Conservation (phyloP, 2,797 vertebrate genomes). For the Oryzias dopingdopingensis region DNA sequence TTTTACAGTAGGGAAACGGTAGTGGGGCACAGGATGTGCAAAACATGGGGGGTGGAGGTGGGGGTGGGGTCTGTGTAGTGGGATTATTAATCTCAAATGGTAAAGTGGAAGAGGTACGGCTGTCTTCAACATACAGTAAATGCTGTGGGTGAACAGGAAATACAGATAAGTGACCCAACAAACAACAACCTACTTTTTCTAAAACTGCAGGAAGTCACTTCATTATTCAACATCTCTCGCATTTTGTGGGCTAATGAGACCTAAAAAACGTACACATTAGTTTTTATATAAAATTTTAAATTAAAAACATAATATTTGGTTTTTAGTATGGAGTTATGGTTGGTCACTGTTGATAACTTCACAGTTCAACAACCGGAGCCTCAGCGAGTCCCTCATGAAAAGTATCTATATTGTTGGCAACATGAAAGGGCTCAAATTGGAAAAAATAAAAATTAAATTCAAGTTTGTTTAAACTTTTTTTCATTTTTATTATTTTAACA, state of each 20-base stretch:
- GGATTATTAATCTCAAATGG: conserved; percentile 68
- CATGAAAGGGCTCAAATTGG: conserved; percentile 15
- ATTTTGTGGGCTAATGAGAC: too few relatives aligned
- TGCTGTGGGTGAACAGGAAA: conserved; percentile 54
- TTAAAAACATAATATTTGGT: too few relatives aligned
- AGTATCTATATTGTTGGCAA: conserved; percentile 15
- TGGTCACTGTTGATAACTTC: conserved; percentile 1
- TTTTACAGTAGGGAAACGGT: conserved; percentile 64
- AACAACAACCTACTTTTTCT: conserved; percentile 32
- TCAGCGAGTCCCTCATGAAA: conserved; percentile 48
- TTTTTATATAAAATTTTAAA: too few relatives aligned
- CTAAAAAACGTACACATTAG: too few relatives aligned
- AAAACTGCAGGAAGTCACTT: too few relatives aligned
- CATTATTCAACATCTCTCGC: too few relatives aligned
- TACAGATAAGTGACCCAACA: conserved; percentile 22
- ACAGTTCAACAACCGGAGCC: neutral
- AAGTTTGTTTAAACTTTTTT: conserved; percentile 4
- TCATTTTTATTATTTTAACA: conserved; percentile 4
- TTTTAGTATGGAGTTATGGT: too few relatives aligned
- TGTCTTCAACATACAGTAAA: conserved; percentile 49
- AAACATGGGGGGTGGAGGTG: conserved; percentile 44
- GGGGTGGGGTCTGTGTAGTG: conserved; percentile 38
- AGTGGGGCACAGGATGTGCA: conserved; percentile 67
- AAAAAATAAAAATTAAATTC: neutral
- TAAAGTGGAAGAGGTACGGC: conserved; percentile 69